Base-by-base conservation (phyloP, 2,888 invertebrate genomes). In the Argynnis bischoffii region DNA sequence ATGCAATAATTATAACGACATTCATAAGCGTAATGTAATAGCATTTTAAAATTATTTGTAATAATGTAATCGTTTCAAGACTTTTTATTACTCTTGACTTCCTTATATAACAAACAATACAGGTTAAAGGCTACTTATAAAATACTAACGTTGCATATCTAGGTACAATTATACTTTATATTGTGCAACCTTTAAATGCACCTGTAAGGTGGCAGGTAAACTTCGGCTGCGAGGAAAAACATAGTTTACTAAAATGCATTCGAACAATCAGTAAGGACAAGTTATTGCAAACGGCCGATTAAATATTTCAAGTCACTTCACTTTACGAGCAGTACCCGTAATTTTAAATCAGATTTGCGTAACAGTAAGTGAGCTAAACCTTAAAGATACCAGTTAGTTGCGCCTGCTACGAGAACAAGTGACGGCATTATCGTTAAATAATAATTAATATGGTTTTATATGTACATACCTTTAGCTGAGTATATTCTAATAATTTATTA, bases 301-400 rank as follows among this genome's bases (percentile, higher is more conserved):
- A 76, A 77, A 73, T 79, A 69, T 78, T 75, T 73, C 74, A 69
- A 75, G 74, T 69, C 73, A 77, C 73, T 75, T 76, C 70, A 75
- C 74, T 76, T 77, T 75, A 69, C 70, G 60, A 72, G 72, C 75
- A 72, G 75, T 70, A 63, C 63, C 69, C 67, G 72, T 74, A 75
- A 77, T 75, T 78, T 78, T 74, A 74, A 77, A 72, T 73, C 74
- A 74, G 69, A 79, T 80, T 81, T 77, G 79, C 78, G 77, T 75
- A 79, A 81, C 74, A 72, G 70, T 71, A 71, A 55, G 56, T 66
- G 47, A 55, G 53, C 64, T 70, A 64, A 56, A 63, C 69, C 68
- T 70, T 70, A 65, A 56, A 66, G 66, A 51, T 69, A 66, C 63
- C 63, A 64, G 54, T 65, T 63, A 68, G 48, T 48, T 61, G 63